phyloP scores from a whole-genome alignment of 2,113 vertebrate genomes.

The Apodemus speciosus region DNA sequence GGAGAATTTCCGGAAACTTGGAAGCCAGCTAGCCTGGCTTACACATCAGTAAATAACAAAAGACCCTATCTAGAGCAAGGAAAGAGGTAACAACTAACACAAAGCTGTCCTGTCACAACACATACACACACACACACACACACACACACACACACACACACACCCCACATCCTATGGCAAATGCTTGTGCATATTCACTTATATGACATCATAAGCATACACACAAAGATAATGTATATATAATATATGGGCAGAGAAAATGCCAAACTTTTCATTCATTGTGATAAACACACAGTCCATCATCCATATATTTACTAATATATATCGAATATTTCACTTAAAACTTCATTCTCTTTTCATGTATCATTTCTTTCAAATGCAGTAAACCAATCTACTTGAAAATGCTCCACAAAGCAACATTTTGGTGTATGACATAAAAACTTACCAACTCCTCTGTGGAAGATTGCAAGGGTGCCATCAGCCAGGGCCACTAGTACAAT shows the following conservation, averaged over 20 bases:
- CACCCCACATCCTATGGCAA: neutral
- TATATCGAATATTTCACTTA: neutral
- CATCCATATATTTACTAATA: neutral
- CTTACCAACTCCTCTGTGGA: slow-evolving; percentile 95
- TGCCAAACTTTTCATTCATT: neutral
- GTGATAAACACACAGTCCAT: neutral
- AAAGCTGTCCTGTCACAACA: neutral
- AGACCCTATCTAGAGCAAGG: neutral
- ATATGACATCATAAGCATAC: neutral
- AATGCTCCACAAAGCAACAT: neutral
- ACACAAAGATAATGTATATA: neutral
- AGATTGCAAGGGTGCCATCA: slow-evolving; percentile 96
- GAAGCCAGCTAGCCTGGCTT: neutral
- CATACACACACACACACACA: neutral
- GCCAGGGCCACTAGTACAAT: slow-evolving; percentile 96
- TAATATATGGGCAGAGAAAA: neutral
- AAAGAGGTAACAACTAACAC: neutral
- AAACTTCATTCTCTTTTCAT: slow-evolving; percentile 3
- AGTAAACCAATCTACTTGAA: neutral
- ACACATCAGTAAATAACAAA: neutral
- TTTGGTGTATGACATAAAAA: neutral
- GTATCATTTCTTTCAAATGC: slow-evolving; percentile 49
- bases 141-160: neutral
- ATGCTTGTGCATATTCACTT: neutral
- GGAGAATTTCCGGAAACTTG: neutral